phyloP scores from a whole-genome alignment of 2,113 vertebrate genomes.

The Eulemur rufifrons region DNA sequence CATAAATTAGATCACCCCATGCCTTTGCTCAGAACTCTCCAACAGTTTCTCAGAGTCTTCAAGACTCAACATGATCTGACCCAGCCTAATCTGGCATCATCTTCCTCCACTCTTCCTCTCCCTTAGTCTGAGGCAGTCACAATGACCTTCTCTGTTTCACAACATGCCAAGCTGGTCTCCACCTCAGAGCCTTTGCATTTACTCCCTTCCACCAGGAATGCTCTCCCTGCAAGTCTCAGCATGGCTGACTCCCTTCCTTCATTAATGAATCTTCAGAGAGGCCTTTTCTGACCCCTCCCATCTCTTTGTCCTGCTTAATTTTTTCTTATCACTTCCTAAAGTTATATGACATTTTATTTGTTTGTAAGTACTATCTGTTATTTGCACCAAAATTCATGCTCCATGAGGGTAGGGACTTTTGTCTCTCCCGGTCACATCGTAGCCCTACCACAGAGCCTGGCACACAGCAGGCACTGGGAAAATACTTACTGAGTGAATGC shows the following conservation, averaged over 20 bases:
- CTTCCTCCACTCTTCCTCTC: neutral
- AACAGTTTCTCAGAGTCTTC: neutral
- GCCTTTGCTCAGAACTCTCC: neutral
- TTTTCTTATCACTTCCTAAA: neutral
- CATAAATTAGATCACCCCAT: neutral
- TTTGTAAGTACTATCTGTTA: neutral
- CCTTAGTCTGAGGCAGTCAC: neutral
- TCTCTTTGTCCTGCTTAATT: neutral
- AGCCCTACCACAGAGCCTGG: neutral
- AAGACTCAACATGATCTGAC: neutral
- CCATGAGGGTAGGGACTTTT: neutral
- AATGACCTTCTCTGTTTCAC: neutral
- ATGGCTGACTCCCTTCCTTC: neutral
- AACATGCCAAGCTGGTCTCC: neutral
- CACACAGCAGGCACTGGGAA: neutral
- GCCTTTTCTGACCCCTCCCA: neutral
- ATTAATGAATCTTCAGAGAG: neutral
- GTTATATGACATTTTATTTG: neutral
- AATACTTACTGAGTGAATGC: neutral
- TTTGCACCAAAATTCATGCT: no score
- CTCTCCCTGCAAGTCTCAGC: neutral
- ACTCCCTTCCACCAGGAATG: neutral
- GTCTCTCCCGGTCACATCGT: neutral
- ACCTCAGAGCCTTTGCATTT: neutral
- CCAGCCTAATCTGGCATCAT: neutral